These are phyloP conservation scores for Eucidaris tribuloides DNA, from an alignment of 35 echinoderm and acorn worm species.

Conservation along the genomic window DNA sequence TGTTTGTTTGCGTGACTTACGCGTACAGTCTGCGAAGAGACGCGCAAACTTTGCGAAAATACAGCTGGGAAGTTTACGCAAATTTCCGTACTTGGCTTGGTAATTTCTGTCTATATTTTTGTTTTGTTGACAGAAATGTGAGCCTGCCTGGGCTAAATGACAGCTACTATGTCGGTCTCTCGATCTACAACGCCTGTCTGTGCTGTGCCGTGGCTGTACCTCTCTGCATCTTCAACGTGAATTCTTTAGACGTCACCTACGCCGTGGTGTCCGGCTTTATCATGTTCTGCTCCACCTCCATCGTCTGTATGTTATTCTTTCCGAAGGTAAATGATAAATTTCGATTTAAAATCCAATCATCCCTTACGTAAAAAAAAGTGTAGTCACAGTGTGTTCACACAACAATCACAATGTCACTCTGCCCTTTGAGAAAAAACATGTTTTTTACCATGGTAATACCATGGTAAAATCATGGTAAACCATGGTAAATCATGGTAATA, in stretches of 20 bases:
- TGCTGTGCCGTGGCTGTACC: constrained; percentile 80
- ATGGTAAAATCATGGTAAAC: background rate
- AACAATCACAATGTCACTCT: background rate
- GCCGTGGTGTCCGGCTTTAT: constrained; percentile 67
- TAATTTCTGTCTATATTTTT: too few relatives aligned
- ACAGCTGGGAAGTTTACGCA: too few relatives aligned
- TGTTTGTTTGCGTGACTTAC: too few relatives aligned
- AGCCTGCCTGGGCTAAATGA: constrained; percentile 79
- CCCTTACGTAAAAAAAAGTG: too few relatives aligned
- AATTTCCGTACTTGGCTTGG: too few relatives aligned
- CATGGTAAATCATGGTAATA: background rate
- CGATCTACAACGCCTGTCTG: constrained; percentile 76
- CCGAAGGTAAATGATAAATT: constrained; percentile 62
- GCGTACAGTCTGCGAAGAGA: too few relatives aligned
- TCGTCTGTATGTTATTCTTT: constrained; percentile 80
- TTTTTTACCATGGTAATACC: background rate
- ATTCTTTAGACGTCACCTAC: constrained; percentile 65
- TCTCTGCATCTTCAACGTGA: constrained; percentile 49
- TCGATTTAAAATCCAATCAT: background rate
- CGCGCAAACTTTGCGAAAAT: too few relatives aligned
- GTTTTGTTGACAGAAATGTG: constrained; percentile 61
- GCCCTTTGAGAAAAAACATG: too few relatives aligned
- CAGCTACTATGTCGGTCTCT: constrained; percentile 76
- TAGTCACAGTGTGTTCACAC: background rate
- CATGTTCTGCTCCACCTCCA: constrained; percentile 67